Evolutionary conservation across 2,797 vertebrate species (phyloP).

Genomic region (Synaphobranchus kaupii): DNA sequence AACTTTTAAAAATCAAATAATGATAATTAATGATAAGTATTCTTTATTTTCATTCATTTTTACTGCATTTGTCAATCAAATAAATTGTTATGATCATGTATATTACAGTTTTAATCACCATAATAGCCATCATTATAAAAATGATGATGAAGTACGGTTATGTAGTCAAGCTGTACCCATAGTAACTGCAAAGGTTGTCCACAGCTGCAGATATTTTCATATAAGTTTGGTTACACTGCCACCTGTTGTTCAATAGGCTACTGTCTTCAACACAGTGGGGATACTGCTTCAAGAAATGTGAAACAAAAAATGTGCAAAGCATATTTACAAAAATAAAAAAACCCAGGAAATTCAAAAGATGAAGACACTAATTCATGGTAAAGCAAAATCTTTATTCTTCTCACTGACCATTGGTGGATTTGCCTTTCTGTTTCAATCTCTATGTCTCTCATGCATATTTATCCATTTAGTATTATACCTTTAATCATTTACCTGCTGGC

Average conservation of each 20-base stretch:
- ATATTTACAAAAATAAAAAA: background rate
- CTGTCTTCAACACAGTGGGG: background rate
- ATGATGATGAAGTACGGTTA: background rate
- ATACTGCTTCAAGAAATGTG: background rate
- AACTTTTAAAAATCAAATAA: background rate
- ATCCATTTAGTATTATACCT: background rate
- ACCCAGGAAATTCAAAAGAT: too few relatives aligned
- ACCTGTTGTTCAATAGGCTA: background rate
- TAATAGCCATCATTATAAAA: background rate
- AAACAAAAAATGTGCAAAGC: background rate
- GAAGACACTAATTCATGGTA: background rate
- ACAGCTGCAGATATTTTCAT: background rate
- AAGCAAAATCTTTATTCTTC: background rate
- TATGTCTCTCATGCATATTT: background rate
- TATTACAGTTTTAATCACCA: background rate
- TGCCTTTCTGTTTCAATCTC: background rate
- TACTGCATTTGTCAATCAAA: background rate
- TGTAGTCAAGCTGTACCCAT: background rate
- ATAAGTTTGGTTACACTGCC: background rate
- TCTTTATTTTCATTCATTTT: background rate
- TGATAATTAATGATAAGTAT: background rate
- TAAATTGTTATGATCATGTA: background rate
- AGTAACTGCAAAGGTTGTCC: background rate
- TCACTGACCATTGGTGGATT: background rate
- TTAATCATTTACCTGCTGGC: background rate